These are phyloP conservation scores for Arrhopalites spinosus DNA, from an alignment of 2,888 invertebrate genomes.

Conservation along the genomic window DNA sequence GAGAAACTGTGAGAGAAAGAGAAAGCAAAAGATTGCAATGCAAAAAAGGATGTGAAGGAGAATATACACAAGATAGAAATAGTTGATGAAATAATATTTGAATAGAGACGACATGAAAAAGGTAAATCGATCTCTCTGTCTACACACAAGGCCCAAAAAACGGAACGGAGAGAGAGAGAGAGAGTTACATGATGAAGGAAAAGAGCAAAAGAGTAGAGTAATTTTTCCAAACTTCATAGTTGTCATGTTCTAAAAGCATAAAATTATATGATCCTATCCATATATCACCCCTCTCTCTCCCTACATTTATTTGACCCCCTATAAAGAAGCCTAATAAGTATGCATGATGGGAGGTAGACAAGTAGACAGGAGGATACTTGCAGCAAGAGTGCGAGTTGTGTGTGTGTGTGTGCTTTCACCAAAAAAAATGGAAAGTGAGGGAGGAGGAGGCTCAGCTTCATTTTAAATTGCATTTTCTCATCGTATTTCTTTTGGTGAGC, in stretches of 20 bases:
- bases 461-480: conserved; percentile 25
- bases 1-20: background rate
- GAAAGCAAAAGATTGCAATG: background rate
- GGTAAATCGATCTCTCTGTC: conserved; percentile 23
- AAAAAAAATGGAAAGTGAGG: too few species aligned
- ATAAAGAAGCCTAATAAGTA: conserved; percentile 23
- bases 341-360: conserved; percentile 19
- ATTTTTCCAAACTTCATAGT: conserved; percentile 1
- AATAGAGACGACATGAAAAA: conserved; percentile 29
- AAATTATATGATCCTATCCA: conserved; percentile 5
- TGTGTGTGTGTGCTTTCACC: too few species aligned
- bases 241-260: conserved; percentile 4
- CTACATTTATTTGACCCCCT: conserved; percentile 10
- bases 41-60: background rate
- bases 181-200: too few species aligned
- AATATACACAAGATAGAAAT: conserved; percentile 9
- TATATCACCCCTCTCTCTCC: background rate
- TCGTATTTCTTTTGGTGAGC: background rate
- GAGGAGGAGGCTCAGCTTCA: conserved; percentile 36
- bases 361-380: background rate
- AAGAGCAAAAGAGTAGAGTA: background rate
- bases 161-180: too few species aligned
- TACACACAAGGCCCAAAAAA: background rate
- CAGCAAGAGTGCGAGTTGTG: background rate
- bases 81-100: conserved; percentile 34